Percentiles rank a stretch among this genome's conserved stretches.
Evolutionary conservation across 2,888 invertebrate species (phyloP).

Genomic region (Polydrusus cervinus): DNA sequence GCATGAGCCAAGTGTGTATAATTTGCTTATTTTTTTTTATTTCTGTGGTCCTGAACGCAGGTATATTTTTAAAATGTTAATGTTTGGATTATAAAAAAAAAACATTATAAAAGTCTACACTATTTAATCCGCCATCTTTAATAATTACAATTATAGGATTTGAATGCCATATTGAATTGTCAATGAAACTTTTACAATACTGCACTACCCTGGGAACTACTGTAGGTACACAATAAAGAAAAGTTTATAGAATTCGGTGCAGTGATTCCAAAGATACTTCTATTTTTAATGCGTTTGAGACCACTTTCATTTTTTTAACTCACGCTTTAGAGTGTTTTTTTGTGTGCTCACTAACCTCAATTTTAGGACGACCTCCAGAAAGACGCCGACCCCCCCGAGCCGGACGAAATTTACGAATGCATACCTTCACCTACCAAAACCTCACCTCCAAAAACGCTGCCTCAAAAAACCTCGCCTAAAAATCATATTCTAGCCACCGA

Average conservation of each 20-base stretch:
- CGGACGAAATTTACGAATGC: slow-evolving; percentile 62
- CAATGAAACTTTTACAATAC: too few relatives aligned
- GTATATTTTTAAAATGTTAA: background rate
- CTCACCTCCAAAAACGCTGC: slow-evolving; percentile 31
- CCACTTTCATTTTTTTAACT: slow-evolving; percentile 11
- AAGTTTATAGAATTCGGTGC: too few relatives aligned
- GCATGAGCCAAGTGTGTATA: slow-evolving; percentile 70
- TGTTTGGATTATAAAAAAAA: too few relatives aligned
- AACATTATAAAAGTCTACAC: too few relatives aligned
- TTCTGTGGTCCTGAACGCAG: slow-evolving; percentile 35
- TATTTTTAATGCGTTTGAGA: slow-evolving; percentile 4
- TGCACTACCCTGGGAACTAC: too few relatives aligned
- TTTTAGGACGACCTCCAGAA: slow-evolving; percentile 66
- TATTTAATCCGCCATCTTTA: too few relatives aligned
- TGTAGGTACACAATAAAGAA: too few relatives aligned
- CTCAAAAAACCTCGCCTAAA: slow-evolving; percentile 51
- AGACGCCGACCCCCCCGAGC: slow-evolving; percentile 58
- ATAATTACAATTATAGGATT: too few relatives aligned
- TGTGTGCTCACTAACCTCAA: slow-evolving; percentile 50
- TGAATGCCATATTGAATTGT: too few relatives aligned
- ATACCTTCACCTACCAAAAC: slow-evolving; percentile 54
- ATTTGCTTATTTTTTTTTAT: slow-evolving; percentile 53
- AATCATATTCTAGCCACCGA: slow-evolving; percentile 57
- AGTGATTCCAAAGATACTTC: too few relatives aligned
- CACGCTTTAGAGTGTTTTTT: slow-evolving; percentile 10